Conservation (phyloP, 2,888 invertebrate species). For the Tinea trinotella region DNA sequence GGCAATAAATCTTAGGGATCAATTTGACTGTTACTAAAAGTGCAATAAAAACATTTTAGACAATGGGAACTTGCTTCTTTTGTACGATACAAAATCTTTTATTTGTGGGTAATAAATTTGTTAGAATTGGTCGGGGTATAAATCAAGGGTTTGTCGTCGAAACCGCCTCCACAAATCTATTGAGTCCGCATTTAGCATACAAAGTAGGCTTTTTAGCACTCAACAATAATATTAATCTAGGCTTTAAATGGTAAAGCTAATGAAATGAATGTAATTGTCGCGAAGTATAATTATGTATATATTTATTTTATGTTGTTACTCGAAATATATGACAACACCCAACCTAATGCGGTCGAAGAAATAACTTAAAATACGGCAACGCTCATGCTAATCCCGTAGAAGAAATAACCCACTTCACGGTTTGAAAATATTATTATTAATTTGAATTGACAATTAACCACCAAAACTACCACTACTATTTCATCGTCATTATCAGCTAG, state of each 20-base stretch:
- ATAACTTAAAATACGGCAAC: too few relatives aligned
- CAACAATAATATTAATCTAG: conserved; percentile 3
- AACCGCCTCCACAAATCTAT: conserved; percentile 6
- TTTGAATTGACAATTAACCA: too few relatives aligned
- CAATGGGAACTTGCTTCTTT: background rate
- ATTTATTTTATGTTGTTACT: too few relatives aligned
- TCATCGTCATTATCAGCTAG: too few relatives aligned
- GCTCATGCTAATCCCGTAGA: too few relatives aligned
- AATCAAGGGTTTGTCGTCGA: conserved; percentile 11
- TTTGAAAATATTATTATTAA: too few relatives aligned
- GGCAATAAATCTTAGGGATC: background rate
- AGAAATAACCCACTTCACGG: too few relatives aligned
- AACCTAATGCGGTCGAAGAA: too few relatives aligned
- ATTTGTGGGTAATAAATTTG: conserved; percentile 4
- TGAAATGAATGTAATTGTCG: background rate
- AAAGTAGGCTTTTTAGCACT: conserved; percentile 7
- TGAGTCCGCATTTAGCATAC: conserved; percentile 11
- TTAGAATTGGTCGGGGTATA: background rate
- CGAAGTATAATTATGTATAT: too few relatives aligned
- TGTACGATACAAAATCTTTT: background rate
- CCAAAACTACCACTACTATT: too few relatives aligned
- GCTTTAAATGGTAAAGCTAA: background rate
- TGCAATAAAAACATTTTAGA: background rate
- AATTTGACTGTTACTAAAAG: background rate
- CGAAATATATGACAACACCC: too few relatives aligned